Evolutionary conservation across 2,888 invertebrate species (phyloP).

Genomic region (Ornithoptera alexandrae): DNA sequence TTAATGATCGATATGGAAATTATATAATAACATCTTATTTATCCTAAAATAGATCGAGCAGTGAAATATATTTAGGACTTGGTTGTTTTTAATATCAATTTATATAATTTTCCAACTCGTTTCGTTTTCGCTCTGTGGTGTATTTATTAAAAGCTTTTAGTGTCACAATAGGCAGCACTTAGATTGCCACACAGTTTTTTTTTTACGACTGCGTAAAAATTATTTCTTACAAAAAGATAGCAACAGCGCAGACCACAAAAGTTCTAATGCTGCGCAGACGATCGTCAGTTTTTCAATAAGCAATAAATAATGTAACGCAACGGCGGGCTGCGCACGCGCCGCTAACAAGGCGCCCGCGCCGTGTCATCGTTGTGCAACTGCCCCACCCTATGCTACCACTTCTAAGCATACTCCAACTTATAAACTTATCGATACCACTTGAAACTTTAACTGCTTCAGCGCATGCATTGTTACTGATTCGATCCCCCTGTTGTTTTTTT

Average conservation of each 20-base stretch:
- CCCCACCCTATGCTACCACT: conserved; percentile 71
- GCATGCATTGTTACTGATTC: too few species aligned
- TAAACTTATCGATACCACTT: conserved; percentile 9
- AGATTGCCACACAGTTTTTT: conserved; percentile 25
- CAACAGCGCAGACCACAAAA: conserved; percentile 49
- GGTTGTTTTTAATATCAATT: too few species aligned
- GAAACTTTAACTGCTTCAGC: not conserved
- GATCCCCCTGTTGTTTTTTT: too few species aligned
- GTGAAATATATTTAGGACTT: too few species aligned
- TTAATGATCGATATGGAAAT: too few species aligned
- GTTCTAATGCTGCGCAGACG: conserved; percentile 57
- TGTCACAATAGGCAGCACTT: conserved; percentile 28
- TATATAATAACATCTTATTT: too few species aligned
- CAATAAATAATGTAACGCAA: conserved; percentile 75
- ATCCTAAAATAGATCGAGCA: too few species aligned
- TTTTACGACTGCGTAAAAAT: conserved; percentile 37
- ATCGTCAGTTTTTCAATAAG: conserved; percentile 76
- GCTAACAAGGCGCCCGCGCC: conserved; percentile 70
- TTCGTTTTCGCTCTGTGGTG: not conserved
- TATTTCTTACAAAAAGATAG: conserved; percentile 41
- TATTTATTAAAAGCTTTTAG: conserved; percentile 4
- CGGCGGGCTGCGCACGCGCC: conserved; percentile 72
- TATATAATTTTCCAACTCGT: too few species aligned
- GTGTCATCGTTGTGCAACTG: conserved; percentile 75
- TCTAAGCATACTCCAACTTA: conserved; percentile 41